Evolutionary conservation across 2,888 invertebrate species (phyloP).

Genomic region (Criorhina ranunculi): DNA sequence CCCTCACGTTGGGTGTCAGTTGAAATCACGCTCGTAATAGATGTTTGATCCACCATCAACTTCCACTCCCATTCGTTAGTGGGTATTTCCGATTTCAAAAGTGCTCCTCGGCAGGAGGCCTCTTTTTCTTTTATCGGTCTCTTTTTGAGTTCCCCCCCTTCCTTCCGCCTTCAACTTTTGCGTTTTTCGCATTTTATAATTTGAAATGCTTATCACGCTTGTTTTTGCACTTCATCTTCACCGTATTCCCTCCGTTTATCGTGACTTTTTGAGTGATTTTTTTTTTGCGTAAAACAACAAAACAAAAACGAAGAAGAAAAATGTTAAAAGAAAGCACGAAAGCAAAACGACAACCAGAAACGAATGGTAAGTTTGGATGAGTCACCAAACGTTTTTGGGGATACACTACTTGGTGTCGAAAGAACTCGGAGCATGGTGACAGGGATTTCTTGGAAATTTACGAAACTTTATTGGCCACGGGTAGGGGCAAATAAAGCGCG

Average conservation of each 20-base stretch:
- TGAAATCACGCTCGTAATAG: conserved; percentile 61
- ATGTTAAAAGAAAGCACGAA: conserved; percentile 70
- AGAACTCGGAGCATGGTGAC: conserved; percentile 27
- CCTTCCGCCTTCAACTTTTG: not conserved
- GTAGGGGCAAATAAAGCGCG: conserved; percentile 33
- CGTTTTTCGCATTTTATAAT: not conserved
- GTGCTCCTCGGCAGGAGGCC: conserved; percentile 35
- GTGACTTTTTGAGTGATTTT: conserved; percentile 67
- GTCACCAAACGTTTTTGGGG: conserved; percentile 72
- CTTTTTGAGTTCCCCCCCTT: not conserved
- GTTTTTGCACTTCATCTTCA: conserved; percentile 32
- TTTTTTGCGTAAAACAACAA: conserved; percentile 42
- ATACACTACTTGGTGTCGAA: conserved; percentile 54
- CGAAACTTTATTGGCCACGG: conserved; percentile 25
- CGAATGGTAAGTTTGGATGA: conserved; percentile 67
- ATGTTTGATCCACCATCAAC: conserved; percentile 16
- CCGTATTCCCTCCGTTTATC: not conserved
- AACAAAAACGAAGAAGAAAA: conserved; percentile 29
- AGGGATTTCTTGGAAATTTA: conserved; percentile 68
- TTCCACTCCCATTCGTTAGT: conserved; percentile 60
- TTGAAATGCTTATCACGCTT: conserved; percentile 38
- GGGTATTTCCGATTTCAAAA: conserved; percentile 56
- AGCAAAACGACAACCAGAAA: conserved; percentile 40
- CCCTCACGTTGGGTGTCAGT: conserved; percentile 13
- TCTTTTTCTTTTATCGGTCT: conserved; percentile 28